These are phyloP conservation scores for Nymphicus hollandicus DNA, from an alignment of 2,113 vertebrate genomes.

Conservation along the genomic window DNA sequence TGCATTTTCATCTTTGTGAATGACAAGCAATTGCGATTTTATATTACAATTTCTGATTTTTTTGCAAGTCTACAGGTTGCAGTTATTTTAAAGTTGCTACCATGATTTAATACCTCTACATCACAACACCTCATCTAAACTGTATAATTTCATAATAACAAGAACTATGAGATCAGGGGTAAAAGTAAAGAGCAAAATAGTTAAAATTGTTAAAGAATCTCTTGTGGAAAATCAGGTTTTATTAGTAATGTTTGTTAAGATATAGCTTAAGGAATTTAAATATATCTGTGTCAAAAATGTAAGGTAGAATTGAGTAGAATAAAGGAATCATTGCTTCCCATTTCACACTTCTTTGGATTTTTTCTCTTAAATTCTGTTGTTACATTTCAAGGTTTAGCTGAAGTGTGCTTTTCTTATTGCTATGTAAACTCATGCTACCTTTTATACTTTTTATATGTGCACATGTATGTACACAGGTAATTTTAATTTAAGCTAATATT, in stretches of 20 bases:
- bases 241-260: not conserved
- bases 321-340: not conserved
- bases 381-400: not conserved
- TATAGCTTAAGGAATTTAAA: not conserved
- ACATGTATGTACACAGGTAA: not conserved
- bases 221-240: not conserved
- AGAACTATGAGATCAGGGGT: not conserved
- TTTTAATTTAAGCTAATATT: not conserved
- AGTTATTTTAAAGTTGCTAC: not conserved
- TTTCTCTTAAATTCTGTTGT: not conserved
- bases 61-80: not conserved
- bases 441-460: not conserved
- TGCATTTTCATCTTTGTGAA: slow-evolving; percentile 10
- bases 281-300: not conserved
- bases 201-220: not conserved
- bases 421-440: not conserved
- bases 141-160: not conserved
- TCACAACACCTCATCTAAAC: not conserved
- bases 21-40: not conserved
- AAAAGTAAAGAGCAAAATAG: not conserved
- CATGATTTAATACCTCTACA: not conserved
- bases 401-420: not conserved
- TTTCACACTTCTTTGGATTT: not conserved
- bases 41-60: not conserved
- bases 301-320: not conserved